phyloP scores from a whole-genome alignment of 2,888 invertebrate species.

The Eugnorisma glareosa region DNA sequence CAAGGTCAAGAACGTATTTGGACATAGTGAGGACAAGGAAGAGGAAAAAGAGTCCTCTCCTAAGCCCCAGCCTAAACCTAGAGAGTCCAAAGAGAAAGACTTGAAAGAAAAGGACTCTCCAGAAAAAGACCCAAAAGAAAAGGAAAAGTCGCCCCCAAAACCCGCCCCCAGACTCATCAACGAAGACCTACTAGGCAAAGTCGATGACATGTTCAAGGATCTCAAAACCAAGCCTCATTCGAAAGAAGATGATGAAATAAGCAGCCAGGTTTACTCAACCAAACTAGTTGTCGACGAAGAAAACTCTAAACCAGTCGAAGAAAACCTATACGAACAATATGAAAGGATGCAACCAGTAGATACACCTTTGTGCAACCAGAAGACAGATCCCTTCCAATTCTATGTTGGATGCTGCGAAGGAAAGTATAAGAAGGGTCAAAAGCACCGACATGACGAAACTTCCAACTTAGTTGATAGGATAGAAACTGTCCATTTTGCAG shows the following conservation, averaged over 20 bases:
- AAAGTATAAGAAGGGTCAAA: constrained; percentile 79
- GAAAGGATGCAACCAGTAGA: constrained; percentile 87
- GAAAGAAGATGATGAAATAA: constrained; percentile 81
- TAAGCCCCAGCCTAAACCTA: constrained; percentile 80
- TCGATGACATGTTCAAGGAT: constrained; percentile 89
- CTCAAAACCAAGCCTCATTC: constrained; percentile 81
- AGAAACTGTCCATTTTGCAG: constrained; percentile 85
- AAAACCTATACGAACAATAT: constrained; percentile 84
- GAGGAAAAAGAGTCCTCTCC: constrained; percentile 80
- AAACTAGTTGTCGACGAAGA: constrained; percentile 87
- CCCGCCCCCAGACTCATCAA: constrained; percentile 86
- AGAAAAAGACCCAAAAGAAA: constrained; percentile 71
- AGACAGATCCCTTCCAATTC: constrained; percentile 83
- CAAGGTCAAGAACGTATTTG: constrained; percentile 85
- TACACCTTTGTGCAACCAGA: constrained; percentile 79
- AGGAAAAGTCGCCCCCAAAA: constrained; percentile 83
- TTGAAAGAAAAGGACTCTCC: constrained; percentile 60
- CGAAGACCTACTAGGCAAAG: constrained; percentile 87
- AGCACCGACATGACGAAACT: constrained; percentile 86
- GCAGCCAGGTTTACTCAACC: constrained; percentile 82
- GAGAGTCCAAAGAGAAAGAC: constrained; percentile 71
- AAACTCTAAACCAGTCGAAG: constrained; percentile 72
- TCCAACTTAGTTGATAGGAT: constrained; percentile 84
- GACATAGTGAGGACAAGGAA: constrained; percentile 85
- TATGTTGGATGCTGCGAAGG: constrained; percentile 84